phyloP scores from a whole-genome alignment of 2,113 vertebrate species.

The Scophthalmus maximus region DNA sequence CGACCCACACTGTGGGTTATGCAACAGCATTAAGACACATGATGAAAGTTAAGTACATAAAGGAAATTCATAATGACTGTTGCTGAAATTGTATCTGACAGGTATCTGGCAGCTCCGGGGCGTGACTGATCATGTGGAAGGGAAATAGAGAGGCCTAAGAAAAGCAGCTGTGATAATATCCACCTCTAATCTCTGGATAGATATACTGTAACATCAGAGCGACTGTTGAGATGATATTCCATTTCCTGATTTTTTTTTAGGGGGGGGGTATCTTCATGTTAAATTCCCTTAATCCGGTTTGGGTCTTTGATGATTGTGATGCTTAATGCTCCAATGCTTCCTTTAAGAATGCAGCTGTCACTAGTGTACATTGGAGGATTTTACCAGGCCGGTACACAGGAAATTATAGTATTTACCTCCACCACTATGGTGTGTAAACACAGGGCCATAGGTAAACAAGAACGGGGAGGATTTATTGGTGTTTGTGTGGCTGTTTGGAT shows the following conservation, averaged over 20 bases:
- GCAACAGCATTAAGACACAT: background rate
- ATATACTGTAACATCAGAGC: background rate
- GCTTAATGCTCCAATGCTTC: background rate
- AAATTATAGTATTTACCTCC: conserved; percentile 36
- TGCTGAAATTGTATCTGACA: too few relatives aligned
- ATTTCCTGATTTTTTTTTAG: background rate
- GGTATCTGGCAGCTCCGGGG: background rate
- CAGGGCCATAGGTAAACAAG: conserved; percentile 55
- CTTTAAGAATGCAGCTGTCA: background rate
- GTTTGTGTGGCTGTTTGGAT: conserved; percentile 62
- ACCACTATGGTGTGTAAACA: conserved; percentile 45
- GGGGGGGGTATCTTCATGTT: background rate
- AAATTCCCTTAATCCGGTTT: background rate
- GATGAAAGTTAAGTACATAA: background rate
- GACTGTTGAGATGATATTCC: background rate
- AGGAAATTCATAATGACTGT: background rate
- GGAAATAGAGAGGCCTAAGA: conserved; percentile 4
- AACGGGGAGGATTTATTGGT: conserved; percentile 29
- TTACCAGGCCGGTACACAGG: conserved; percentile 15
- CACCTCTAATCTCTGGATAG: background rate
- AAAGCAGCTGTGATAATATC: background rate
- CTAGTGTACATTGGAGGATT: background rate
- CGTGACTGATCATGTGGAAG: conserved; percentile 2
- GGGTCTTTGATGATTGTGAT: conserved; percentile 1
- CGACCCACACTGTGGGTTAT: background rate